These are phyloP conservation scores for Charina bottae DNA, from an alignment of 2,113 vertebrate species.

Conservation along the genomic window DNA sequence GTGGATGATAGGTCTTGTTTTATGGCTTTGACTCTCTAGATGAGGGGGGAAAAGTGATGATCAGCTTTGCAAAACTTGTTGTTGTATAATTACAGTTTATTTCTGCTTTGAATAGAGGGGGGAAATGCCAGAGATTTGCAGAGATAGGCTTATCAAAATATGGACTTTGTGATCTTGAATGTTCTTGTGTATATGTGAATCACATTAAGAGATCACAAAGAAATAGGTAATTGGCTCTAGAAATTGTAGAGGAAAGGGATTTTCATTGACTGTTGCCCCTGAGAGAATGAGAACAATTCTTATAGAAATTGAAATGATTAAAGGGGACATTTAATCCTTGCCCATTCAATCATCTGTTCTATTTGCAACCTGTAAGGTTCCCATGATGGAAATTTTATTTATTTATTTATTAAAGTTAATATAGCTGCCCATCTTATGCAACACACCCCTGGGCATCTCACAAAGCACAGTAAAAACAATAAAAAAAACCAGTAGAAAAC, in stretches of 20 bases:
- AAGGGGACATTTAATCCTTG: neutral
- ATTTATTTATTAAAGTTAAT: too few species aligned
- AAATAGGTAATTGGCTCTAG: neutral
- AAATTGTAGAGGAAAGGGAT: neutral
- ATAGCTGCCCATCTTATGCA: too few species aligned
- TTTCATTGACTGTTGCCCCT: neutral
- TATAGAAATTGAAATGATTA: neutral
- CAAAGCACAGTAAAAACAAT: too few species aligned
- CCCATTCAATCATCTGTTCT: neutral
- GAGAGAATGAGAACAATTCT: neutral
- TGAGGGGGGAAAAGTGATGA: neutral
- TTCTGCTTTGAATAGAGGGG: neutral
- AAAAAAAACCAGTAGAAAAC: too few species aligned
- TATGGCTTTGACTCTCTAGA: neutral
- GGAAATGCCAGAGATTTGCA: neutral
- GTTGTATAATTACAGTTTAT: neutral
- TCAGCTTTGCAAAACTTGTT: neutral
- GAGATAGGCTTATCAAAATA: fast-evolving
- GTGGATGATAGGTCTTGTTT: neutral
- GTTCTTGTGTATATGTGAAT: neutral
- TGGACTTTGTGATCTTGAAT: neutral
- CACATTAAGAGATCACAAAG: neutral
- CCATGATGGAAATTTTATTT: too few species aligned
- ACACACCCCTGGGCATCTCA: too few species aligned
- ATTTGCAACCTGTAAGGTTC: too few species aligned